phyloP scores from a whole-genome alignment of 2,888 invertebrate species.

The Yponomeuta malinellus region DNA sequence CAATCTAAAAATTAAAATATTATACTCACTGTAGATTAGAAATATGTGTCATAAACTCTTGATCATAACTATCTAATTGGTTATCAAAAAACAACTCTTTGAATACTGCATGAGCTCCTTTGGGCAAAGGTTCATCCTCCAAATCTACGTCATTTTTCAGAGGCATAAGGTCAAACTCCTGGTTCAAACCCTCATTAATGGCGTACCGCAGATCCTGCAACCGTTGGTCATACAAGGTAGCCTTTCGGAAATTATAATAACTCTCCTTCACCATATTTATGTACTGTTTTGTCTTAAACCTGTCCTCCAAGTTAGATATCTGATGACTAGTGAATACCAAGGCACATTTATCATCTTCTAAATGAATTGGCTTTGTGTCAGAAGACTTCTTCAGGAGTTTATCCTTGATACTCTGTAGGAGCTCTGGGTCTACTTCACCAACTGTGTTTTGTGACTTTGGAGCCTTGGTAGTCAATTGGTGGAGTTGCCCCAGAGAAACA shows the following conservation, averaged over 20 bases:
- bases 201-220: conserved; percentile 64
- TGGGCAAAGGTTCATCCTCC: conserved; percentile 28
- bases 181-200: conserved; percentile 64
- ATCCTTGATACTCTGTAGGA: conserved; percentile 59
- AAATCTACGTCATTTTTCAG: conserved; percentile 21
- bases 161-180: conserved; percentile 47
- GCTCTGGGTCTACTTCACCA: conserved; percentile 56
- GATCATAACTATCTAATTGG: conserved; percentile 58
- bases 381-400: conserved; percentile 50
- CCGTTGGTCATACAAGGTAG: conserved; percentile 63
- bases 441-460: conserved; percentile 29
- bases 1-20: conserved; percentile 10
- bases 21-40: conserved; percentile 61
- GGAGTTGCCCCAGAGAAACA: conserved; percentile 74
- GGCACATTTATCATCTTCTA: conserved; percentile 66
- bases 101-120: conserved; percentile 65
- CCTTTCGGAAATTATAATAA: conserved; percentile 66
- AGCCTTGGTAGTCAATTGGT: conserved; percentile 67
- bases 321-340: conserved; percentile 55
- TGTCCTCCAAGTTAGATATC: conserved; percentile 47
- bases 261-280: conserved; percentile 63
- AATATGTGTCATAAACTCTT: conserved; percentile 57
- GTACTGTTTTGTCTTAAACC: conserved; percentile 50
- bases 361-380: conserved; percentile 28
- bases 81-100: conserved; percentile 61